Percentiles rank a stretch among this genome's conserved stretches.
These are phyloP conservation scores for Drosophila prolongata DNA, from an alignment of 2,888 invertebrate genomes.

Conservation along the genomic window DNA sequence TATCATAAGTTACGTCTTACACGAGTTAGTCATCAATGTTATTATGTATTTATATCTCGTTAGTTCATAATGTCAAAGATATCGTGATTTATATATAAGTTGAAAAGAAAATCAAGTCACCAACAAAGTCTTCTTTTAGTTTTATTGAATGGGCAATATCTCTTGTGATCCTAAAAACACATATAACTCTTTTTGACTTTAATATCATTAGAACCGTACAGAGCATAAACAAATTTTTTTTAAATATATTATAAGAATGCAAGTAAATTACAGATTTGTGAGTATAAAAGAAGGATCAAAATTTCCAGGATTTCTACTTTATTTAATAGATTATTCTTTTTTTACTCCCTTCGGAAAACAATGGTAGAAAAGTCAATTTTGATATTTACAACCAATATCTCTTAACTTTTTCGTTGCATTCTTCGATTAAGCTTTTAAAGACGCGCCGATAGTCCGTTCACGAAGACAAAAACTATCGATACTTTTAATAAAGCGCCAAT, in stretches of 20 bases:
- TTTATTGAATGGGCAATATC: background rate
- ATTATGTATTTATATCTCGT: constrained; percentile 74
- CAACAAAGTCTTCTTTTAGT: background rate
- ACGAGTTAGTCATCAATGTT: constrained; percentile 62
- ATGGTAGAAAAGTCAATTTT: too few species aligned
- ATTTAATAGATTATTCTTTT: too few species aligned
- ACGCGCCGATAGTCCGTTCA: background rate
- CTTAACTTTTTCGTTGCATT: background rate
- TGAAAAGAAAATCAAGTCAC: constrained; percentile 42
- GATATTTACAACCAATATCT: too few species aligned
- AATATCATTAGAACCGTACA: too few species aligned
- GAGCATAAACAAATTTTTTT: too few species aligned
- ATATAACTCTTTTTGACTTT: too few species aligned
- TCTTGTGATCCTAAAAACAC: too few species aligned
- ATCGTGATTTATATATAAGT: constrained; percentile 74
- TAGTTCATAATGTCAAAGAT: constrained; percentile 75
- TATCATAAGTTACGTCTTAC: constrained; percentile 59
- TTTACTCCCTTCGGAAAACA: too few species aligned
- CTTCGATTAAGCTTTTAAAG: background rate
- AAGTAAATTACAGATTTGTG: too few species aligned
- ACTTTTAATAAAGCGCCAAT: background rate
- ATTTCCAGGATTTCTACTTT: too few species aligned
- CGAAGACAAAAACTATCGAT: background rate
- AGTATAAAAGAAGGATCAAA: too few species aligned
- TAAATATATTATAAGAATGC: too few species aligned